Base-by-base conservation (phyloP, 2,888 invertebrate species). In the Scaptomyza cyrtandrae region DNA sequence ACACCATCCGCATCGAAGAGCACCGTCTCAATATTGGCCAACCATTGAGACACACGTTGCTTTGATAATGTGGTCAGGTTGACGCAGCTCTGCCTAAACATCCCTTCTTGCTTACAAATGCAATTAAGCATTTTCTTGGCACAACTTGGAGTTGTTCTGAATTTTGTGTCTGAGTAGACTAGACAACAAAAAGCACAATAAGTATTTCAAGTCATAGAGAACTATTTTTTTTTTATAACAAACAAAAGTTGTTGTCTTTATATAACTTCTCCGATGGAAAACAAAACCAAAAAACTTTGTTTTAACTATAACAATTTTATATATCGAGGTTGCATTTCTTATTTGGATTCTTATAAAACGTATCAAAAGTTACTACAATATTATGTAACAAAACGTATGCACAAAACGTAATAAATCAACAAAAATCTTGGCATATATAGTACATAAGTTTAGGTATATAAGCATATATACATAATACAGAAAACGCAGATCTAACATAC, bases 1-100 rank as follows among this genome's bases (percentile, higher is more conserved):
- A 86, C 87, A 1, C 85, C 87, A 46, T 87, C 85, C 0, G 75
- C 85, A 61, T 85, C 85, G 33, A 59, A 80, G 19, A 86, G 60
- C 5, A 82, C 48, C 6, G 73, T 56, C 39, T 82, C 69, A n/a
- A 86, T 57, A 6, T 46, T 27, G 7, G n/a, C 43, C 3, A 86
- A 6, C 85, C 87, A 87, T 37, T 82, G 56, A 1, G 52, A 73
- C 3, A 87, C 82, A 2, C 60, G 33, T 6, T 76, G 45, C 6
- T 70, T 72, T 9, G 82, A 65, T 19, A 85, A 4, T 10, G 82
- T 66, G 16, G 59, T 53, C 1, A 86, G 61, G 39, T 72, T 58
- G 6, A 80, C 64, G 37, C 69, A 85, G 9, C 45, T 80, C 4
- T 75, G 71, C 16, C 66, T 80, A 35, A 78, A 82, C 75, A 75